Conservation (phyloP, 2,888 invertebrate genomes). For the Cyaniris semiargus region DNA sequence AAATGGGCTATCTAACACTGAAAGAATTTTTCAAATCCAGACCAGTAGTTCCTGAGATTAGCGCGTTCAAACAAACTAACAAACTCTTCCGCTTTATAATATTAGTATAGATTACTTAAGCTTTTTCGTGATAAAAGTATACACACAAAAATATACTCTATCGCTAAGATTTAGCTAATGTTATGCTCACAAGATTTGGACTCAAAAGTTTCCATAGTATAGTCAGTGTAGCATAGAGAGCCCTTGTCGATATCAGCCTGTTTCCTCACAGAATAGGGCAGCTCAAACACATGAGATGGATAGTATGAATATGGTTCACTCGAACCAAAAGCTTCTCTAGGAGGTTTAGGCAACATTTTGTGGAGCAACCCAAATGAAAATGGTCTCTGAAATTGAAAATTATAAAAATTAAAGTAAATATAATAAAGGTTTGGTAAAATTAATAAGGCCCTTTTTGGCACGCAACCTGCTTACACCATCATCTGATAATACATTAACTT, state of each 20-base stretch:
- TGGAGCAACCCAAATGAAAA: slow-evolving; percentile 71
- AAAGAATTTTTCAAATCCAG: too few species aligned
- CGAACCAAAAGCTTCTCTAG: slow-evolving; percentile 62
- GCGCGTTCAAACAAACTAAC: too few species aligned
- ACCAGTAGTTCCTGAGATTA: too few species aligned
- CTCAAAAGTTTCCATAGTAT: slow-evolving; percentile 67
- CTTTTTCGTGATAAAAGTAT: not conserved
- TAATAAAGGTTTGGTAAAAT: slow-evolving; percentile 30
- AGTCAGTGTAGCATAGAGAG: slow-evolving; percentile 59
- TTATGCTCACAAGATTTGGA: slow-evolving; percentile 63
- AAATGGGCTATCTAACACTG: too few species aligned
- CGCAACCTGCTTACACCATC: too few species aligned
- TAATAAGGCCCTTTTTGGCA: not conserved
- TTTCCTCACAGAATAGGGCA: slow-evolving; percentile 63
- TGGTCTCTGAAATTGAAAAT: slow-evolving; percentile 61
- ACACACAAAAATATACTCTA: not conserved
- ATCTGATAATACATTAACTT: too few species aligned
- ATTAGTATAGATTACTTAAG: too few species aligned
- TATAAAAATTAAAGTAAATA: not conserved
- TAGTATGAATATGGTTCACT: slow-evolving; percentile 71
- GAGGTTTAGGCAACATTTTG: slow-evolving; percentile 70
- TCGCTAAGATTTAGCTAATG: not conserved
- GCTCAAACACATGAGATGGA: slow-evolving; percentile 70
- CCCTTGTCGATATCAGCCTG: slow-evolving; percentile 48
- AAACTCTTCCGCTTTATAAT: too few species aligned